These are phyloP conservation scores for Drosophila gaucha DNA, from an alignment of 2,888 invertebrate genomes.

Conservation along the genomic window DNA sequence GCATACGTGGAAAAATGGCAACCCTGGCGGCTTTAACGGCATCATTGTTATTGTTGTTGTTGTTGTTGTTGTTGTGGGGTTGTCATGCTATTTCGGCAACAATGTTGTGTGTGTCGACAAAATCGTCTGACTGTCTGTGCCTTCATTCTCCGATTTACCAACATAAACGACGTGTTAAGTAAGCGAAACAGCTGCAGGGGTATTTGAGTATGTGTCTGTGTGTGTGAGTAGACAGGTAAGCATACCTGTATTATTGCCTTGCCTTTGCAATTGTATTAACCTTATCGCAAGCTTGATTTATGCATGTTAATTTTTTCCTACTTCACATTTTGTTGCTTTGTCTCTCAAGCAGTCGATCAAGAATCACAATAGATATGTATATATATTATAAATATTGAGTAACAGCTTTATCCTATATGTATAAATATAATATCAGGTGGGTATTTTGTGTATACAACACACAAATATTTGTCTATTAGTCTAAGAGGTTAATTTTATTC, in stretches of 20 bases:
- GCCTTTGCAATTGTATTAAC: constrained; percentile 64
- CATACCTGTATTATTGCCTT: constrained; percentile 30
- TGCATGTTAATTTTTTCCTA: constrained; percentile 52
- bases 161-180: constrained; percentile 66
- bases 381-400: constrained; percentile 41
- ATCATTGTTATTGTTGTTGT: constrained; percentile 39
- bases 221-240: constrained; percentile 3
- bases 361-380: constrained; percentile 18
- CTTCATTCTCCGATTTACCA: constrained; percentile 48
- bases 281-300: constrained; percentile 72
- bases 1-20: constrained; percentile 67
- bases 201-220: background rate
- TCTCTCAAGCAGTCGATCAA: constrained; percentile 43
- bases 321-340: constrained; percentile 18
- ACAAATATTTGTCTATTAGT: background rate
- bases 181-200: constrained; percentile 27
- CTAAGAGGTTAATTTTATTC: background rate
- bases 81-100: constrained; percentile 74
- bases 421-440: background rate
- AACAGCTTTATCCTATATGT: no score
- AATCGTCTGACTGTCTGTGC: constrained; percentile 55
- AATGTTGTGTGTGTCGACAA: constrained; percentile 64
- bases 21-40: constrained; percentile 62
- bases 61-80: constrained; percentile 40
- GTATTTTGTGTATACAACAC: background rate